These are phyloP conservation scores for Pogona vitticeps DNA, from an alignment of 2,113 vertebrate species.

Conservation along the genomic window DNA sequence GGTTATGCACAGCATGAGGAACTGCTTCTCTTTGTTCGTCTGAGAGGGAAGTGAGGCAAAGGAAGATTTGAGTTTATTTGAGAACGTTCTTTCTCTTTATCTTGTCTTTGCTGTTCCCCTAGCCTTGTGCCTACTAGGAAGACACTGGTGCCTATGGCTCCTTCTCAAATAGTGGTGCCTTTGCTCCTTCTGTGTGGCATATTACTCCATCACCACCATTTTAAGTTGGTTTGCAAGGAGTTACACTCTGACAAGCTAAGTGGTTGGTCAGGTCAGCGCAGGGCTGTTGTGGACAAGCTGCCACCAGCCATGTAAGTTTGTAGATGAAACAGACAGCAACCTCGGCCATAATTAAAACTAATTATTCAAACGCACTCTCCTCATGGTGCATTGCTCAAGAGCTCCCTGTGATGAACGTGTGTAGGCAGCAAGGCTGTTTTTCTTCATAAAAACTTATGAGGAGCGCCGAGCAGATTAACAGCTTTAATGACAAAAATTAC, in stretches of 20 bases:
- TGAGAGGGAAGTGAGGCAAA: background rate
- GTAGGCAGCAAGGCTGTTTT: conserved; percentile 81
- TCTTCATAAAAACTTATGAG: conserved; percentile 88
- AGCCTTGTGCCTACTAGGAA: background rate
- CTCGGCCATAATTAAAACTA: conserved; percentile 83
- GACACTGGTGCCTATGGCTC: background rate
- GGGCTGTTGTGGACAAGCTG: conserved; percentile 28
- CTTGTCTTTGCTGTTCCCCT: background rate
- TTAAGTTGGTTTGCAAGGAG: background rate
- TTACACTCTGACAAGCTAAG: background rate
- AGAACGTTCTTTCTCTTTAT: background rate
- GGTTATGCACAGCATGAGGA: background rate
- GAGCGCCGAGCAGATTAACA: conserved; percentile 82
- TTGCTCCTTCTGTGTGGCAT: background rate
- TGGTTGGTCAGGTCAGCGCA: conserved; percentile 13
- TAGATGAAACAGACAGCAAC: conserved; percentile 69
- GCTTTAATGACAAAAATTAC: conserved; percentile 89
- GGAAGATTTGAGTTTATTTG: background rate
- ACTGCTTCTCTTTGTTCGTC: background rate
- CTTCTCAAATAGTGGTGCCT: conserved; percentile 3
- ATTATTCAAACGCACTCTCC: conserved; percentile 78
- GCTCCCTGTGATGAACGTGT: conserved; percentile 69
- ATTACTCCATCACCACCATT: background rate
- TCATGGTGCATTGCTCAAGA: conserved; percentile 69
- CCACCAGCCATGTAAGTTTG: conserved; percentile 45